phyloP scores from a whole-genome alignment of 2,797 vertebrate genomes.

The Xenentodon cancila region DNA sequence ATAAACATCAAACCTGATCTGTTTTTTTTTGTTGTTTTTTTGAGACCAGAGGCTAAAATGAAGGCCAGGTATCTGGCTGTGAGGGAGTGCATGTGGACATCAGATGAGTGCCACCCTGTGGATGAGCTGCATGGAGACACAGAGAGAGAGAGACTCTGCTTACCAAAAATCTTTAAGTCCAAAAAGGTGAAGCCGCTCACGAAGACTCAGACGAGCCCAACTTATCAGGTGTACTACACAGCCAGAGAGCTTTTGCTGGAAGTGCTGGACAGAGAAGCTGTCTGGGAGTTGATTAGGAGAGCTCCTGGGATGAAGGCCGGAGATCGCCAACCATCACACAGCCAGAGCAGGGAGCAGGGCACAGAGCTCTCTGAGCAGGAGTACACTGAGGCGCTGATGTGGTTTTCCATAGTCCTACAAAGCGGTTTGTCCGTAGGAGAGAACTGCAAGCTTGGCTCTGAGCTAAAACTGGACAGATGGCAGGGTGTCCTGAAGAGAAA shows the following conservation, averaged over 20 bases:
- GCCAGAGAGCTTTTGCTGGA: constrained; percentile 66
- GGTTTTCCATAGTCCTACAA: constrained; percentile 71
- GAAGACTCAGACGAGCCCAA: constrained; percentile 38
- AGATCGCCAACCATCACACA: constrained; percentile 14
- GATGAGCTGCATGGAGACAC: constrained; percentile 33
- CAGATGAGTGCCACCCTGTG: constrained; percentile 72
- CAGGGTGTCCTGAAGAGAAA: constrained; percentile 68
- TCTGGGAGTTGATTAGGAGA: constrained; percentile 64
- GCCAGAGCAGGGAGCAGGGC: constrained; percentile 47
- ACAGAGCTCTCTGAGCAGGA: constrained; percentile 52
- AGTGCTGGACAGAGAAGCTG: constrained; percentile 61
- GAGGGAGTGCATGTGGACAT: constrained; percentile 68
- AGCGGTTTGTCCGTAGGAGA: constrained; percentile 62
- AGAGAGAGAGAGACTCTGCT: constrained; percentile 48
- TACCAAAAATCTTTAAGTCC: constrained; percentile 74
- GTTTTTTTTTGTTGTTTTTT: constrained; percentile 11
- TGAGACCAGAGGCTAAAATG: constrained; percentile 48
- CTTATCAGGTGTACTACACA: constrained; percentile 57
- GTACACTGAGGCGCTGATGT: constrained; percentile 60
- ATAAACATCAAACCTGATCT: background rate
- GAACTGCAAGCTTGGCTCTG: constrained; percentile 22
- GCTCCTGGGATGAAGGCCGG: constrained; percentile 29
- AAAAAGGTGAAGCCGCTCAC: constrained; percentile 57
- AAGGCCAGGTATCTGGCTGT: constrained; percentile 68
- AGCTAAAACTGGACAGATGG: constrained; percentile 63